A percentile compares a stretch with the other conserved stretches of the same genome.
Conservation (phyloP, 2,797 vertebrate genomes). For the Hyperoplus lanceolatus region DNA sequence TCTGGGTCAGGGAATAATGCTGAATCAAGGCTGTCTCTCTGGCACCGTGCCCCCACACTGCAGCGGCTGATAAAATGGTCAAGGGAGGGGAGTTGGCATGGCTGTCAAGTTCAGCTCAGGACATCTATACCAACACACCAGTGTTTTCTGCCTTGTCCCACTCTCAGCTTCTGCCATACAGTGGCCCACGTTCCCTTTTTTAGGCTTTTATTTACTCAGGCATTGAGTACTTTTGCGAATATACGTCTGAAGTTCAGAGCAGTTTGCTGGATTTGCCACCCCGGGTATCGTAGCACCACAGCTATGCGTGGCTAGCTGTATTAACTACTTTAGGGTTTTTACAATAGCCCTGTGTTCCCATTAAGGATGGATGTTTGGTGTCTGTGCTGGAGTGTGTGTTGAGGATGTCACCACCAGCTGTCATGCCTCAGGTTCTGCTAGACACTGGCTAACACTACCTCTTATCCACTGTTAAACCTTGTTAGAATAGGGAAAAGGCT, state of each 20-base stretch:
- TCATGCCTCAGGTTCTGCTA: conserved; percentile 30
- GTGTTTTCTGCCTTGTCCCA: conserved; percentile 19
- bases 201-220: conserved; percentile 31
- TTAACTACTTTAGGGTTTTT: conserved; percentile 55
- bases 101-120: conserved; percentile 44
- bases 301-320: conserved; percentile 47
- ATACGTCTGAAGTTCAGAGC: conserved; percentile 40
- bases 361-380: conserved; percentile 33
- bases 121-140: conserved; percentile 29
- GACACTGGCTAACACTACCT: neutral
- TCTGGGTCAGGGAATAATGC: conserved; percentile 54
- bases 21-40: conserved; percentile 60
- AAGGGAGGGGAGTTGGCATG: conserved; percentile 16
- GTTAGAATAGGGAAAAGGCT: neutral
- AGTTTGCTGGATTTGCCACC: conserved; percentile 31
- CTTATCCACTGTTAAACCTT: neutral
- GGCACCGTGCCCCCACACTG: conserved; percentile 62
- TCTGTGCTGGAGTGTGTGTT: conserved; percentile 28
- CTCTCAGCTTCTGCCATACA: conserved; percentile 26
- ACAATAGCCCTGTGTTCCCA: conserved; percentile 39
- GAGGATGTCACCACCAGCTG: conserved; percentile 64
- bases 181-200: conserved; percentile 9
- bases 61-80: conserved; percentile 60
- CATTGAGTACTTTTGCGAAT: conserved; percentile 32
- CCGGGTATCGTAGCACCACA: conserved; percentile 55